Evolutionary conservation across 2,888 invertebrate species (phyloP).

Genomic region (Lycocerus yunnanus): DNA sequence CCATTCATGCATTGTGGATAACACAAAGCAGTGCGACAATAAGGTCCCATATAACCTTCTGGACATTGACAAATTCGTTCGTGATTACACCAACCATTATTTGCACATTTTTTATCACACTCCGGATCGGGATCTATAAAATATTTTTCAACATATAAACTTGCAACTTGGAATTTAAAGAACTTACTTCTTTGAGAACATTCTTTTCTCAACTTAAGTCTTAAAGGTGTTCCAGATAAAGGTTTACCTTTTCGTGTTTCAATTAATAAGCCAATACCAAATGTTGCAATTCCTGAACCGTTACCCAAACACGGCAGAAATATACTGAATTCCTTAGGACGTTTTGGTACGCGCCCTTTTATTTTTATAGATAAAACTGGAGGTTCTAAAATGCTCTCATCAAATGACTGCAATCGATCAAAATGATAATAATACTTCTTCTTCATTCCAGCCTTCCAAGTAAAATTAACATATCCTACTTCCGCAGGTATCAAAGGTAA

Average conservation of each 20-base stretch:
- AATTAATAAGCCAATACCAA: constrained; percentile 84
- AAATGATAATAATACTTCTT: constrained; percentile 86
- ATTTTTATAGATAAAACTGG: constrained; percentile 88
- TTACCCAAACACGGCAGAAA: constrained; percentile 86
- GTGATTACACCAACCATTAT: constrained; percentile 83
- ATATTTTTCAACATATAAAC: constrained; percentile 44
- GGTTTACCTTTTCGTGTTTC: constrained; percentile 79
- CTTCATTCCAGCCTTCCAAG: constrained; percentile 83
- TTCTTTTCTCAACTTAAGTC: constrained; percentile 88
- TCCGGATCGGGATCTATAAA: constrained; percentile 80
- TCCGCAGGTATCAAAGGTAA: constrained; percentile 91
- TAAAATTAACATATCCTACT: constrained; percentile 88
- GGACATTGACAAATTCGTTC: constrained; percentile 87
- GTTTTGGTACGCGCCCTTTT: constrained; percentile 82
- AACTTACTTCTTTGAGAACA: constrained; percentile 91
- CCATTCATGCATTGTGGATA: constrained; percentile 94
- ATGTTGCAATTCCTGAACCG: constrained; percentile 84
- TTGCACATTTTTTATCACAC: constrained; percentile 85
- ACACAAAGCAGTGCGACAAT: constrained; percentile 86
- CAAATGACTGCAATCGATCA: constrained; percentile 81
- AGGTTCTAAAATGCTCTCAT: constrained; percentile 80
- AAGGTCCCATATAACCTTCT: constrained; percentile 89
- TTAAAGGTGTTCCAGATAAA: constrained; percentile 84
- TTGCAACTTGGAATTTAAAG: constrained; percentile 4
- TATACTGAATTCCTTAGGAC: constrained; percentile 89